A percentile compares a stretch with the other conserved stretches of the same genome.
Evolutionary conservation across 2,888 invertebrate genomes (phyloP).

Genomic region (Listrodromus nycthemerus): DNA sequence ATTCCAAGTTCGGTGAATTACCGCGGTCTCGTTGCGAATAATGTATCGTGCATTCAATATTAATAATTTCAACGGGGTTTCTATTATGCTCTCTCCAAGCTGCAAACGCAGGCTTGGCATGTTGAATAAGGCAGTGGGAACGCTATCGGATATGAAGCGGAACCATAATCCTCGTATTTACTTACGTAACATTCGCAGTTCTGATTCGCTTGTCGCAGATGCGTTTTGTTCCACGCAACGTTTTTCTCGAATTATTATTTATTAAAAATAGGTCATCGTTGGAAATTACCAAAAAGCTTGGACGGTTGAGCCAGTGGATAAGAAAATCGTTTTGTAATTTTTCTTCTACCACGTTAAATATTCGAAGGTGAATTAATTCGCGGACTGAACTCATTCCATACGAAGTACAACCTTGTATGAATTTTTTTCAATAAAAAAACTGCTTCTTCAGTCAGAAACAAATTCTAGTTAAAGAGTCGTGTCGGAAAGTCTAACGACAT

Average conservation of each 20-base stretch:
- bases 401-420: not conserved
- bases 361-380: not conserved
- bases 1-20: constrained; percentile 26
- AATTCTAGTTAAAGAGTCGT: not conserved
- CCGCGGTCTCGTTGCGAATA: constrained; percentile 25
- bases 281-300: not conserved
- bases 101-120: not conserved
- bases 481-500: not conserved
- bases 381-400: not conserved
- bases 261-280: not conserved
- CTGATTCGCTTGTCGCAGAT: not conserved
- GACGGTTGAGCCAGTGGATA: not conserved
- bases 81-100: not conserved
- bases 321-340: not conserved
- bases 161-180: not conserved
- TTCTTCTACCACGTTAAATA: not conserved
- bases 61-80: constrained; percentile 17
- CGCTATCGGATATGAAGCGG: not conserved
- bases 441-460: no score
- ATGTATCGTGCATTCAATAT: not conserved
- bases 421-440: no score
- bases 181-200: not conserved
- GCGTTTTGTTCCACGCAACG: not conserved
- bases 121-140: not conserved
- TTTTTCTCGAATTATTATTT: not conserved